Percentiles rank a stretch among this genome's conserved stretches.
These are phyloP conservation scores for Aegotheles bennettii DNA, from an alignment of 2,113 vertebrate species.

Conservation along the genomic window DNA sequence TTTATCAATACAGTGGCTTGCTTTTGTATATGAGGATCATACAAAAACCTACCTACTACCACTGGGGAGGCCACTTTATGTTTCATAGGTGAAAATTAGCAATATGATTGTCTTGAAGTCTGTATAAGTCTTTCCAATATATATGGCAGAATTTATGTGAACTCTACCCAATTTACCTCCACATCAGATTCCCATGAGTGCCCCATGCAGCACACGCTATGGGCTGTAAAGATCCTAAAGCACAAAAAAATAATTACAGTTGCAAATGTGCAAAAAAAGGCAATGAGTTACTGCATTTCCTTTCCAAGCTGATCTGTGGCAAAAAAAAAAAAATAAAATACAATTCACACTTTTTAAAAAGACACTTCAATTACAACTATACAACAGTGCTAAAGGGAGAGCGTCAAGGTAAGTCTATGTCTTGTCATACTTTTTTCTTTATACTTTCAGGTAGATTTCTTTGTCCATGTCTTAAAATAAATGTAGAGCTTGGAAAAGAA, in stretches of 20 bases:
- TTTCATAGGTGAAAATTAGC: background rate
- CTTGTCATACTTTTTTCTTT: background rate
- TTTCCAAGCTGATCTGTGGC: background rate
- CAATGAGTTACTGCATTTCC: background rate
- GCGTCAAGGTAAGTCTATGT: background rate
- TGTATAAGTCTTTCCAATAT: background rate
- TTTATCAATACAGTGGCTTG: background rate
- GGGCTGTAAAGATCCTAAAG: background rate
- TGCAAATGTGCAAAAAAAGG: background rate
- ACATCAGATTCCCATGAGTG: background rate
- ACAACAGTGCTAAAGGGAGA: background rate
- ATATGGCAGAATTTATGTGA: background rate
- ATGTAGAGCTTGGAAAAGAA: background rate
- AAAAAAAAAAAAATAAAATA: no score
- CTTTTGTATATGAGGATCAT: background rate
- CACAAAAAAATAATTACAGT: background rate
- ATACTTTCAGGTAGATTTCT: background rate
- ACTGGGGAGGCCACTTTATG: background rate
- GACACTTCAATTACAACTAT: background rate
- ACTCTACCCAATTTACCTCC: background rate
- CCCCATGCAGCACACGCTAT: background rate
- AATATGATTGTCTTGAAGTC: background rate
- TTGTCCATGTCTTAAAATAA: background rate
- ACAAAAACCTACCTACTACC: background rate
- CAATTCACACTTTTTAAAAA: background rate